Base-by-base conservation (phyloP, 2,113 vertebrate species). In the Mustela nigripes region DNA sequence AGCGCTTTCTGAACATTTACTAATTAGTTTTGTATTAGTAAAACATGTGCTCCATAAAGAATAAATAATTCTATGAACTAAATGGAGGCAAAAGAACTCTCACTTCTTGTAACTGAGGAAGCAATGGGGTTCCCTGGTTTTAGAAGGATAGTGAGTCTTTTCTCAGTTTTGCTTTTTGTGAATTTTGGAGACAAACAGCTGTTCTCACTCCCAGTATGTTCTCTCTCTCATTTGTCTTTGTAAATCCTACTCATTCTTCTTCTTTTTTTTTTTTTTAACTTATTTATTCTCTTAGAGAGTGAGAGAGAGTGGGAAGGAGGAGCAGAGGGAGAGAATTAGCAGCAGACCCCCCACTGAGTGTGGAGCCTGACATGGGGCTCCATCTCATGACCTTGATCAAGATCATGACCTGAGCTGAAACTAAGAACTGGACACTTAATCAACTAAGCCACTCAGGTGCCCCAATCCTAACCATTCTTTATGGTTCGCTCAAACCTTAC, bases 1-100 rank as follows among this genome's bases (percentile, higher is more conserved):
- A 98, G 97, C 50, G 36, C 96, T 97, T 97, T 95, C 85, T 79
- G 48, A 92, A 90, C 73, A 96, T 94, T 98, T 95, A 71, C 80
- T 92, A 96, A 97, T 97, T 94, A 95, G 96, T 93, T 96, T 97
- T 93, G 87, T 79, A 19, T 90, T 81, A 90, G 91, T 93, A 96
- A 97, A 92, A 63, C 62, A 83, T 79, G 89, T 95, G 63, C 90
- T 96, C 79, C 86, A 93, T 93, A 96, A 97, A 91, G 82, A 76
- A 80, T 78, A 96, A 95, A 63, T 94, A 96, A 71, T 93, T 80
- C 19, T 33, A 67, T 88, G 76, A 33, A 45, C 36, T 31, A 65
- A 91, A 56, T 92, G 60, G 58, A 88, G 67, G 67, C 31, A 91
- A 85, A 96, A 58, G 96, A 97, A 80, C 11, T 79, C 67, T 71